Evolutionary conservation across 1,140 invertebrate species (phyloP).

Genomic region (Drosophila grimshawi): DNA sequence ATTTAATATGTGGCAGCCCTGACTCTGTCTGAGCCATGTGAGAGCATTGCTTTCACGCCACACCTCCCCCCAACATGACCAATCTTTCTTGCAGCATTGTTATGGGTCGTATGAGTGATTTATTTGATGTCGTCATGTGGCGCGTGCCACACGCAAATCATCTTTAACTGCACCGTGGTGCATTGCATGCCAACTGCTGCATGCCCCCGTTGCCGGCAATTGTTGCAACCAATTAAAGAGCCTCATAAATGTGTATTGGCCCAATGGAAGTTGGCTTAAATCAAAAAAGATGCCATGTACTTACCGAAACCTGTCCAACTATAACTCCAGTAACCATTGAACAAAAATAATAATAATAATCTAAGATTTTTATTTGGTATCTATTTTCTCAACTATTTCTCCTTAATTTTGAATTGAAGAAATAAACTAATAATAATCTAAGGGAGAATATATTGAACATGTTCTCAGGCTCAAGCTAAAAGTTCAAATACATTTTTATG

Average conservation of each 20-base stretch:
- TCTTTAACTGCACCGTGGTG: constrained; percentile 25
- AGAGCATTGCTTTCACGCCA: neutral
- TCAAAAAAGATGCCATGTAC: too few relatives aligned
- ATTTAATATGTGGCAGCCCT: constrained; percentile 65
- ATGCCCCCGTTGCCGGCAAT: neutral
- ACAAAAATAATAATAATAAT: too few relatives aligned
- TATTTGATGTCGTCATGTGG: constrained; percentile 43
- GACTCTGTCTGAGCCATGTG: constrained; percentile 1
- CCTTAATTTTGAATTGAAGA: too few relatives aligned
- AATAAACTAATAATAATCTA: too few relatives aligned
- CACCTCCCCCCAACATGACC: neutral
- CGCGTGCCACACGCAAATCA: constrained; percentile 44
- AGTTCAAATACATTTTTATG: too few relatives aligned
- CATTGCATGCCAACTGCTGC: constrained; percentile 11
- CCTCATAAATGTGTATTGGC: constrained; percentile 16
- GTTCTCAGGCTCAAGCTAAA: too few relatives aligned
- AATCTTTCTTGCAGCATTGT: constrained; percentile 14
- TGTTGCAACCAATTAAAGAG: constrained; percentile 19
- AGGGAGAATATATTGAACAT: too few relatives aligned
- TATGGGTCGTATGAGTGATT: constrained; percentile 65
- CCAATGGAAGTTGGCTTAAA: neutral
- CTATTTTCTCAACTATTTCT: too few relatives aligned
- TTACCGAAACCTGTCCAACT: too few relatives aligned
- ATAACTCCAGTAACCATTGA: too few relatives aligned
- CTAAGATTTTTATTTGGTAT: too few relatives aligned